phyloP scores from a whole-genome alignment of 2,797 vertebrate species.

The Cyprinodon diabolis region DNA sequence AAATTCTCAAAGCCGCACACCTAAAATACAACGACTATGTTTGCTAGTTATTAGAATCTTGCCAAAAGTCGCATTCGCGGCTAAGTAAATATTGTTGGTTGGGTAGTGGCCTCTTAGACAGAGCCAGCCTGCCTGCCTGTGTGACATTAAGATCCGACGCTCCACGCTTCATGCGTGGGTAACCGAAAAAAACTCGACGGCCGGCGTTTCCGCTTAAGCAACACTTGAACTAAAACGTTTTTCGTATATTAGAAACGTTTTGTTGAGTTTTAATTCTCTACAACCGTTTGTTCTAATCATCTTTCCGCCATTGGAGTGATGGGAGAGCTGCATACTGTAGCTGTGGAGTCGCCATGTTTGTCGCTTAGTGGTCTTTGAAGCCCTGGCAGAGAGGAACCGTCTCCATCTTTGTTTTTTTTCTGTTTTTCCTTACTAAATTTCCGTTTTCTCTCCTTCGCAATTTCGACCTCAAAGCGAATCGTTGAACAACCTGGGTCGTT shows the following conservation, averaged over 20 bases:
- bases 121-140: slow-evolving; percentile 48
- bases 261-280: slow-evolving; percentile 25
- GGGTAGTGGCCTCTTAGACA: slow-evolving; percentile 13
- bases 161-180: slow-evolving; percentile 68
- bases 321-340: slow-evolving; percentile 76
- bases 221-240: slow-evolving; percentile 54
- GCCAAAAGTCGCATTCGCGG: background rate
- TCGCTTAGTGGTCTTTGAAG: slow-evolving; percentile 85
- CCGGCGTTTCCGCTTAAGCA: slow-evolving; percentile 50
- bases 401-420: slow-evolving; percentile 85
- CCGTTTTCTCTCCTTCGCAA: slow-evolving; percentile 78
- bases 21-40: background rate
- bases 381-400: slow-evolving; percentile 80
- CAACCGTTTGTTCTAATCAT: slow-evolving; percentile 33
- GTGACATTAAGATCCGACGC: slow-evolving; percentile 64
- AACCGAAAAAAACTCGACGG: slow-evolving; percentile 58
- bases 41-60: fast-evolving
- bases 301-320: slow-evolving; percentile 56
- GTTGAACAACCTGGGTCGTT: slow-evolving; percentile 47
- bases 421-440: slow-evolving; percentile 76
- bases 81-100: background rate
- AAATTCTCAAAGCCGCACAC: slow-evolving; percentile 7
- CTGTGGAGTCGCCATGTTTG: slow-evolving; percentile 85
- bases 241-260: slow-evolving; percentile 28
- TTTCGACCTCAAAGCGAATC: slow-evolving; percentile 69